A percentile compares a stretch with the other conserved stretches of the same genome.
These are phyloP conservation scores for Trachymyrmex cornetzi DNA, from an alignment of 1,140 invertebrate species.

Conservation along the genomic window DNA sequence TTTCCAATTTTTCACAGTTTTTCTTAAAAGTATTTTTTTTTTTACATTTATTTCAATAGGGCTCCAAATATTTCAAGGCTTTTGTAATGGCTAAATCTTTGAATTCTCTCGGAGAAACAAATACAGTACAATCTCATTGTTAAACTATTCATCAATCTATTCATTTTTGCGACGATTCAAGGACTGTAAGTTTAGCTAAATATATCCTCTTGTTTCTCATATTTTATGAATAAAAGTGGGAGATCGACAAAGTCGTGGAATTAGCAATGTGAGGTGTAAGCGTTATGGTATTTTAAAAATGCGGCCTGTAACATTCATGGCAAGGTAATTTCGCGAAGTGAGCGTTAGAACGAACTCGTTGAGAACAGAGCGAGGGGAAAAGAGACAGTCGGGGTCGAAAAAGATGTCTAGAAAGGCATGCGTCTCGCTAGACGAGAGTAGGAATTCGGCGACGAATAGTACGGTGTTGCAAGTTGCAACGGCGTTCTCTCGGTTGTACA, in stretches of 20 bases:
- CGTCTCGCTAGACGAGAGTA: slow-evolving; percentile 37
- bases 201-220: neutral
- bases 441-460: slow-evolving; percentile 42
- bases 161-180: neutral
- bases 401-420: slow-evolving; percentile 50
- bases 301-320: neutral
- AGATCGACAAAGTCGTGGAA: neutral
- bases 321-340: slow-evolving; percentile 18
- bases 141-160: no score
- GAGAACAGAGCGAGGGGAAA: neutral
- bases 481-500: slow-evolving; percentile 48
- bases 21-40: no score
- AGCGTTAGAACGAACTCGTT: neutral
- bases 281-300: neutral
- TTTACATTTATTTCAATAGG: no score
- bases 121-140: no score
- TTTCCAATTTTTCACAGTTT: no score
- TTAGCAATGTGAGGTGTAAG: neutral
- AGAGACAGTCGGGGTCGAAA: neutral
- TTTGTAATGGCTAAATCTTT: no score
- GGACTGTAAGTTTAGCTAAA: neutral
- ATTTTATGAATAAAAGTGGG: neutral
- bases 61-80: no score
- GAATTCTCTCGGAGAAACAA: no score
- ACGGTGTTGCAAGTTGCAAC: slow-evolving; percentile 55